Percentiles rank a stretch among this genome's conserved stretches.
Conservation (phyloP, 2,113 vertebrate genomes). For the Vulpes vulpes region DNA sequence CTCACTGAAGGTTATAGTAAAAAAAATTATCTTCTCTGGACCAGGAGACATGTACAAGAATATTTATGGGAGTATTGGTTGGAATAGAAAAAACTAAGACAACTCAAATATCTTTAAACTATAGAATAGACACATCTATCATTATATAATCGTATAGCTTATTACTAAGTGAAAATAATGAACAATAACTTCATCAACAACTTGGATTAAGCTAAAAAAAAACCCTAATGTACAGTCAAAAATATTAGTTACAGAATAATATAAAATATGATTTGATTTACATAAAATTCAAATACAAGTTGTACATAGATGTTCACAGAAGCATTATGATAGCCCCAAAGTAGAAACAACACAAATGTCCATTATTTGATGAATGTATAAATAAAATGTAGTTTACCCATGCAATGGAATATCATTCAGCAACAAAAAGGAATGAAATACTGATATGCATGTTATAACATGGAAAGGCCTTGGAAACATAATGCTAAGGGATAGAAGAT, state of each 20-base stretch:
- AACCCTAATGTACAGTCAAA: background rate
- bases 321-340: background rate
- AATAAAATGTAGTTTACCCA: background rate
- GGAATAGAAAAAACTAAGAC: background rate
- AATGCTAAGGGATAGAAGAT: background rate
- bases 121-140: background rate
- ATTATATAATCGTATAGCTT: background rate
- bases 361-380: background rate
- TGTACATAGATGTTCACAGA: background rate
- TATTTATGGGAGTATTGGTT: background rate
- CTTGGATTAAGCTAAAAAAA: background rate
- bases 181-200: background rate
- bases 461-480: background rate
- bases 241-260: background rate
- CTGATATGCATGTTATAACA: background rate
- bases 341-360: background rate
- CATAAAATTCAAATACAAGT: background rate
- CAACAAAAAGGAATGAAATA: background rate
- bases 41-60: background rate
- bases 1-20: background rate
- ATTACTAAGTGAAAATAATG: background rate
- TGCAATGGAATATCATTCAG: background rate
- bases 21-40: background rate
- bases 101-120: background rate
- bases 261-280: background rate